Evolutionary conservation across 2,797 vertebrate genomes (phyloP), one percentile per base, ranked within the genome.

Genomic region (Schizothorax lantsangensis): DNA sequence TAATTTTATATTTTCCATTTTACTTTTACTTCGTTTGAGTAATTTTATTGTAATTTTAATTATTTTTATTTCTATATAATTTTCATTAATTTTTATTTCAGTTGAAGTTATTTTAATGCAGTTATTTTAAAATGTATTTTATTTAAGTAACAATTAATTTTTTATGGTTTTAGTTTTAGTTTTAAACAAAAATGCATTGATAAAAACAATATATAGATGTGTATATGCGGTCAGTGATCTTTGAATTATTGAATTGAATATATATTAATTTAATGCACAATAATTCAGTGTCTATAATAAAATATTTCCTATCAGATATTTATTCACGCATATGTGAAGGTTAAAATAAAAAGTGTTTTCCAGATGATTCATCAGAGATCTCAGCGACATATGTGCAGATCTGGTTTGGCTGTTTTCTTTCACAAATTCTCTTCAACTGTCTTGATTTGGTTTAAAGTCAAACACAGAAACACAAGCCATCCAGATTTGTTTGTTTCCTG

Each of bases 401-500:
- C 40, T 38, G 68, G 9, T 40, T 23, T 23, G 36, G 36, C 68
- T 69, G 68, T 1, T 69, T 36, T 69, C 68, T 69, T 40, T 26
- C 5, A 30, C 52, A 52, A 30, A 49, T 54, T 30, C 8, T 33
- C 14, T 66, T 33, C 12, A 64, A 6, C 12, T 4, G 62, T 21
- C 30, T 49, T 77, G 17, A 49, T 77, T 77, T 15, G 26, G 45
- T 23, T 30, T 43, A 21, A 21, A 57, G 74, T 77, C 19, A 12
- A 49, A 40, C 59, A 5, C 19, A 71, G 85, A n/a, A 49, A 40
- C 59, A 38, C 19, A 71, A 88, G 80, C 84, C 84, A 88, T 85
- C 52, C 43, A 26, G 71, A 81, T 88, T 86, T 14, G 81, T 77
- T 82, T 87, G 81, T 88, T 88, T 86, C 86, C 80, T 84, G 79